A percentile compares a stretch with the other conserved stretches of the same genome.
phyloP scores from a whole-genome alignment of 2,113 vertebrate species.

The Heptranchias perlo region DNA sequence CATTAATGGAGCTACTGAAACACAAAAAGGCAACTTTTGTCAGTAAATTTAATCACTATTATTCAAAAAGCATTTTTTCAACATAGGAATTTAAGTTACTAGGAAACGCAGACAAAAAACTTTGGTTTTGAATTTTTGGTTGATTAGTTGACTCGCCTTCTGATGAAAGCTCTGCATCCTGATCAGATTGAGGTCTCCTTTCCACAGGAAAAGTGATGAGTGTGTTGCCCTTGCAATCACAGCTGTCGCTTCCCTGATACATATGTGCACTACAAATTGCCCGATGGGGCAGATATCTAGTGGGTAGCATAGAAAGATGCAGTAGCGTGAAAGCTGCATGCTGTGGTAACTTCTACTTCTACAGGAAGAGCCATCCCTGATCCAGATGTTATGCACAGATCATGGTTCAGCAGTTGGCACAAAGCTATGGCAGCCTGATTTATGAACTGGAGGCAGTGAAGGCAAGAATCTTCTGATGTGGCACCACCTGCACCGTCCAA shows the following conservation, averaged over 20 bases:
- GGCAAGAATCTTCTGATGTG: not conserved
- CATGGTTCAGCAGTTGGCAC: not conserved
- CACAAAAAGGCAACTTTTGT: too few species aligned
- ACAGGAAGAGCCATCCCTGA: not conserved
- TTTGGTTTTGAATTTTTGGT: too few species aligned
- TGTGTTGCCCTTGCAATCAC: not conserved
- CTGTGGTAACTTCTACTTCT: not conserved
- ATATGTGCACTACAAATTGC: not conserved
- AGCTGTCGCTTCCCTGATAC: not conserved
- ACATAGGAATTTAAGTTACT: not conserved
- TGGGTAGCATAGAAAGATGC: not conserved
- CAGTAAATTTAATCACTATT: too few species aligned
- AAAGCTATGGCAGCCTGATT: not conserved
- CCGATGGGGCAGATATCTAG: not conserved
- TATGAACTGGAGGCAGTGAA: not conserved
- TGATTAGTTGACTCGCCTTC: not conserved
- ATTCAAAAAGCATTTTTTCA: too few species aligned
- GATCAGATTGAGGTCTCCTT: not conserved
- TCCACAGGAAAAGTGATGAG: not conserved
- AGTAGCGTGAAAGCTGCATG: not conserved
- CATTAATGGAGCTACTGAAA: too few species aligned
- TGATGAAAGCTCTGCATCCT: not conserved
- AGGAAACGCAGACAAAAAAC: not conserved
- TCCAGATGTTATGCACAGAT: not conserved
- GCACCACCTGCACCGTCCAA: not conserved